Base-by-base conservation (phyloP, 2,113 vertebrate species). In the Scomber japonicus region DNA sequence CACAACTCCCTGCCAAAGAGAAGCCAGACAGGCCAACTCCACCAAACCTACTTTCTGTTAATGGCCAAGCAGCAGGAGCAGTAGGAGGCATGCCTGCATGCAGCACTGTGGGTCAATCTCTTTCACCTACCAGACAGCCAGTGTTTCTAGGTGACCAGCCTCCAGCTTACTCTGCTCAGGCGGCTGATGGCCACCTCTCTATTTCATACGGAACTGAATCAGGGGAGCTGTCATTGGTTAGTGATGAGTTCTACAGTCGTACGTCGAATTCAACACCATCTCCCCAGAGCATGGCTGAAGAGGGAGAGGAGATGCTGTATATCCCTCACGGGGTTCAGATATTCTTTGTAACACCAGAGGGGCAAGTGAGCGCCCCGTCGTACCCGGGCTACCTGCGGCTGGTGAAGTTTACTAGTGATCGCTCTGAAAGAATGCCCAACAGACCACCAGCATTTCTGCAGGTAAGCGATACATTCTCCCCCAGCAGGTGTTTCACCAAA, bases 321-420 rank as follows among this genome's bases (percentile, higher is more conserved):
- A 96, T 99, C 76, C 96, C 97, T 9, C 95, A 93, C 0, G 98
- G 98, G n/a, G 98, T 99, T 10, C 98, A 99, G 90, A 97, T 99
- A 75, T 99, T 99, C 85, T 99, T 96, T 84, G 98, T 99, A 62
- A 96, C 96, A 31, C 96, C 97, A 24, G 96, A 97, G 0, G 98
- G 98, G 50, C 96, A 96, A 13, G 98, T 99, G 65, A 99, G 97
- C 17, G 98, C 98, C 11, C 98, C 98, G 0, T 99, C 98, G 0
- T 99, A 99, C 86, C 98, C 98, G 0, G 97, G 98, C 17, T 98
- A 96, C 90, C 96, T 99, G 30, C 96, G 98, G 45, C 96, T 99
- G 0, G 97, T 99, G 63, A 97, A 95, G 88, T 99, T 99, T 75
- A 95, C 97, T 84, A 94, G 93, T 19, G 92, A 96, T 27, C 91